phyloP scores from a whole-genome alignment of 2,113 vertebrate species.

The Astur gentilis region DNA sequence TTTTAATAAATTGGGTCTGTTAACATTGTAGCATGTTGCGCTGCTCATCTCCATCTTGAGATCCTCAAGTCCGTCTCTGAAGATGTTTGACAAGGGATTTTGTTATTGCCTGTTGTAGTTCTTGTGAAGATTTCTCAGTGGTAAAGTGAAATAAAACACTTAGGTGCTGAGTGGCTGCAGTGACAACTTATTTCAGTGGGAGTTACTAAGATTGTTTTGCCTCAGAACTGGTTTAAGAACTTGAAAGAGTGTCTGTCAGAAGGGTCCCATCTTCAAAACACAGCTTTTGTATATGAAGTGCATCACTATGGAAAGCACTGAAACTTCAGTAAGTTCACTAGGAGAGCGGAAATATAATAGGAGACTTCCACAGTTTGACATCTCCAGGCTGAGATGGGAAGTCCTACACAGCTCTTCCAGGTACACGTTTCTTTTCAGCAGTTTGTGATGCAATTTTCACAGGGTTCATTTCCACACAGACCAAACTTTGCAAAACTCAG shows the following conservation, averaged over 20 bases:
- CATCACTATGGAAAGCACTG: neutral
- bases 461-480: neutral
- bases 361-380: too few relatives aligned
- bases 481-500: neutral
- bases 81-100: neutral
- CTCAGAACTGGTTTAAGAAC: neutral
- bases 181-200: neutral
- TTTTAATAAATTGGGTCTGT: neutral
- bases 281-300: neutral
- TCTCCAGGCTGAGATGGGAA: neutral
- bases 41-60: neutral
- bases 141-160: neutral
- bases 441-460: neutral
- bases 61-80: neutral
- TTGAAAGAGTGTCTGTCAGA: neutral
- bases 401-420: neutral
- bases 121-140: neutral
- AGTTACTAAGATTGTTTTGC: neutral
- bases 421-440: neutral
- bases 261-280: neutral
- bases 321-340: neutral
- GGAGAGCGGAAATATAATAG: neutral
- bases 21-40: neutral
- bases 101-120: neutral
- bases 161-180: neutral